Evolutionary conservation across 2,797 vertebrate species (phyloP).

Genomic region (Mus caroli): DNA sequence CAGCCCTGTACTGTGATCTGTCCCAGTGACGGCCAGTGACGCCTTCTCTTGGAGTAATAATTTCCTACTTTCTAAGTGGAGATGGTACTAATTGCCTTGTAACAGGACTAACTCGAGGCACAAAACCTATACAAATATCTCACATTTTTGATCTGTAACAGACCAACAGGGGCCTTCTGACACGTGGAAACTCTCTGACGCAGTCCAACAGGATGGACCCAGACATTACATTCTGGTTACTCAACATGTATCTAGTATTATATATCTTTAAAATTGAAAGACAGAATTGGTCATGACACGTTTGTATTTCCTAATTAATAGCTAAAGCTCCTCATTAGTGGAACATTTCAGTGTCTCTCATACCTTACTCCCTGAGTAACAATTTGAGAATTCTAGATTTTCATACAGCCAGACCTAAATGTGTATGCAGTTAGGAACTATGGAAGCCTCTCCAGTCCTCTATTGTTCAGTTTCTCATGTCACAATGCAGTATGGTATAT

Average conservation of each 20-base stretch:
- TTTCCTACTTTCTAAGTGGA: constrained; percentile 23
- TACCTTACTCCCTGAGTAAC: neutral
- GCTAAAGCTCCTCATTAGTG: neutral
- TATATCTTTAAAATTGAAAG: constrained; percentile 19
- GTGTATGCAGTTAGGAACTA: neutral
- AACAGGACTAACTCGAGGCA: neutral
- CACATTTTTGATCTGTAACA: neutral
- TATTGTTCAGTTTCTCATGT: fast-evolving
- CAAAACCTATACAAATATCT: neutral
- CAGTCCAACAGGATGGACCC: neutral
- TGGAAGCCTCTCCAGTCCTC: neutral
- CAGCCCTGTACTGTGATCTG: neutral
- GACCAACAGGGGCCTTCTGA: neutral
- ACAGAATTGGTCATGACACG: neutral
- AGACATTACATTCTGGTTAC: neutral
- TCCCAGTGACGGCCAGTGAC: too few species aligned
- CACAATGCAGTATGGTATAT: too few species aligned
- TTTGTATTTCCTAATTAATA: neutral
- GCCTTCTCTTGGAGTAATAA: neutral
- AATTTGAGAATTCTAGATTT: neutral
- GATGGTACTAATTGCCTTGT: neutral
- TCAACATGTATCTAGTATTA: neutral
- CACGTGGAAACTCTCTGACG: neutral
- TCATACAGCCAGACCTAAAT: neutral
- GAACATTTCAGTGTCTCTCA: neutral